Percentiles rank a stretch among this genome's conserved stretches.
Conservation (phyloP, 2,113 vertebrate species). For the Ceratotherium simum region DNA sequence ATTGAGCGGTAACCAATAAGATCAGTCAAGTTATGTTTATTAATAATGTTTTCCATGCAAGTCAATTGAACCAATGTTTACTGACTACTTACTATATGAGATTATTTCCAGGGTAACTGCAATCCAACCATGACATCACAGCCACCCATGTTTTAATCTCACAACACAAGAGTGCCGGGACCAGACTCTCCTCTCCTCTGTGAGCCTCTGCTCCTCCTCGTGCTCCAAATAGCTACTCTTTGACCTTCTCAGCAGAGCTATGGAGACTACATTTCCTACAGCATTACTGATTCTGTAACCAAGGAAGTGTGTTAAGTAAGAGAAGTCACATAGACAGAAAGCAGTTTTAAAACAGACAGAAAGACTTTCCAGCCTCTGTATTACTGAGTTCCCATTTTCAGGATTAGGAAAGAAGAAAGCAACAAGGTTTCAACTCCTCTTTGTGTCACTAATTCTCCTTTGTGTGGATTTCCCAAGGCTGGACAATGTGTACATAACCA, state of each 20-base stretch:
- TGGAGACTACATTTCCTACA: accelerated
- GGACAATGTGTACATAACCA: accelerated
- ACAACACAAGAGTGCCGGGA: not conserved
- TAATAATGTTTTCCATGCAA: not conserved
- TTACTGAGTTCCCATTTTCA: not conserved
- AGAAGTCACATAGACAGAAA: not conserved
- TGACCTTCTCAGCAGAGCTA: not conserved
- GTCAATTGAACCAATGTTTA: not conserved
- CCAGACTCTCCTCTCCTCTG: not conserved
- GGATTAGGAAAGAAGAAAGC: not conserved
- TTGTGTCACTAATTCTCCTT: not conserved
- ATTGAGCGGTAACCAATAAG: not conserved
- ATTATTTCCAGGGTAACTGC: not conserved
- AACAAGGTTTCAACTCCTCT: not conserved
- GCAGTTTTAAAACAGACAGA: not conserved
- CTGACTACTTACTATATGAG: not conserved
- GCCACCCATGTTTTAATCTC: not conserved
- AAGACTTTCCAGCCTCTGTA: not conserved
- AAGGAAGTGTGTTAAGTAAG: not conserved
- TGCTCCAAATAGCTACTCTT: not conserved
- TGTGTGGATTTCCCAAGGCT: not conserved
- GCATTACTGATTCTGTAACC: not conserved
- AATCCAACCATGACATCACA: not conserved
- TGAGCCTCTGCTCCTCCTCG: not conserved
- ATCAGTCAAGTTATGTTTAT: not conserved